Base-by-base conservation (phyloP, 2,797 vertebrate species). In the Zalophus californianus region DNA sequence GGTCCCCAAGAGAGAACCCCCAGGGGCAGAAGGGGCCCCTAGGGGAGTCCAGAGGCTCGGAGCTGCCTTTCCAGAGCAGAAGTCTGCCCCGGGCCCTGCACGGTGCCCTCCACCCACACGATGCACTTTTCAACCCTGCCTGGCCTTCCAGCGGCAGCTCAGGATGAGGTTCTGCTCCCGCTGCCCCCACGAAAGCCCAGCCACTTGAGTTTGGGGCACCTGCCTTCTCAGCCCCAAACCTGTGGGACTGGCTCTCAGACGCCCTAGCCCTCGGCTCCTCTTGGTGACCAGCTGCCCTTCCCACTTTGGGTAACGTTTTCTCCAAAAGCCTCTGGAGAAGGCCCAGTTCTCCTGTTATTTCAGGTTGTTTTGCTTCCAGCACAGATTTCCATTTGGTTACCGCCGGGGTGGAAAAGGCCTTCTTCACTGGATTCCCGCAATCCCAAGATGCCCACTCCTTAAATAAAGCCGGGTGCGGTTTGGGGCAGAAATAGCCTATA, bases 321-420 rank as follows among this genome's bases (percentile, higher is more conserved):
- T 41, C 72, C 44, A 25, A 72, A 41, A 38, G 35, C 35, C 56
- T 7, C 29, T 56, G 85, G 83, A 93, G 48, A 5, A 0, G 1
- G 14, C 83, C 92, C 88, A 66, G 58, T 16, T 35, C 90, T 82
- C 84, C 25, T 92, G 93, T 94, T 90, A 87, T 90, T 96, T 87
- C 98, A 87, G 91, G 77, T 77, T 84, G 79, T 80, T 95, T 83
- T 70, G 70, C 80, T 95, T 94, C 90, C 58, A 80, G 82, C 75
- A 68, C 48, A 94, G 93, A 50, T 72, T 75, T 85, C 87, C 88
- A 77, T n/a, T 52, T 75, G 27, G 68, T 75, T 72, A 52, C 96
- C 89, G 32, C 89, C 27, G 0, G 83, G 56, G 41, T 72, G 86
- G 91, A 86, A 90, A 86, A 50, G 62, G 48, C 50, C 54, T 83